A percentile compares a stretch with the other conserved stretches of the same genome.
phyloP scores from a whole-genome alignment of 2,797 vertebrate species.

The Sciurus carolinensis region DNA sequence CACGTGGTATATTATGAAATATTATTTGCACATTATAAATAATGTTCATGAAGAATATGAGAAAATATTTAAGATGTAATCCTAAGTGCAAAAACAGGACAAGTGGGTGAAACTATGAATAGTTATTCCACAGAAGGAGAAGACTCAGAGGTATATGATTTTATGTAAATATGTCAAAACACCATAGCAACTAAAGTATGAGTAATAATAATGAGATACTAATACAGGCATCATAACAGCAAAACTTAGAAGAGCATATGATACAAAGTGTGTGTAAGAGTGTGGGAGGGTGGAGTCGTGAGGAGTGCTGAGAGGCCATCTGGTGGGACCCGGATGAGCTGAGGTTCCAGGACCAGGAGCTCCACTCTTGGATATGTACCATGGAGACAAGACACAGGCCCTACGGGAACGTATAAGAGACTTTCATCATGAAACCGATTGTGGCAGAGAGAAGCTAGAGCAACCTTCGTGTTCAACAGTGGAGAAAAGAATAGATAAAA shows the following conservation, averaged over 20 bases:
- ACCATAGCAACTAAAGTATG: neutral
- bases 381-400: neutral
- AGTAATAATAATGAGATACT: neutral
- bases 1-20: neutral
- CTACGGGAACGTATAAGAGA: neutral
- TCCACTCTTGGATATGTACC: neutral
- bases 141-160: neutral
- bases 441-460: neutral
- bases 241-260: neutral
- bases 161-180: constrained; percentile 20
- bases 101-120: neutral
- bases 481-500: neutral
- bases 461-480: neutral
- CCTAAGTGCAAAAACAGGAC: neutral
- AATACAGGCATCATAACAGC: neutral
- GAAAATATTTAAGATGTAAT: constrained; percentile 31
- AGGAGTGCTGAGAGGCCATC: accelerated
- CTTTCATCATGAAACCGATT: neutral
- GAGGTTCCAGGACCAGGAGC: neutral
- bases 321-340: neutral
- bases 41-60: neutral
- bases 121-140: neutral
- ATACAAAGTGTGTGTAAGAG: neutral
- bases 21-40: constrained; percentile 49
- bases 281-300: neutral